Evolutionary conservation across 2,113 vertebrate genomes (phyloP).

Genomic region (Planiliza haematocheilus): DNA sequence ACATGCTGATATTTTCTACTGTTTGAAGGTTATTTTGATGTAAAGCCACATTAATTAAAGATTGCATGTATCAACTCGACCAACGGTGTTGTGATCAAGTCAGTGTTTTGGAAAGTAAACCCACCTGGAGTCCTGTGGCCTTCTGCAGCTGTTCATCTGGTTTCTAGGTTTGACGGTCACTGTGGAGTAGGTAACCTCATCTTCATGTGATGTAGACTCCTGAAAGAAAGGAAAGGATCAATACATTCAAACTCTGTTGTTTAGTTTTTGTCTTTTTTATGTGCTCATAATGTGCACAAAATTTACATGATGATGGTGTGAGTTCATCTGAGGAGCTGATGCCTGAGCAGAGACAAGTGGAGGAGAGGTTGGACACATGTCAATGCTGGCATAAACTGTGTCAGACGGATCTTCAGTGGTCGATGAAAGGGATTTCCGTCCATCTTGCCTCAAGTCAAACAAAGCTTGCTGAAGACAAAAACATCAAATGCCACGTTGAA

Average conservation of each 20-base stretch:
- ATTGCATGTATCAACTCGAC: background rate
- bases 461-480: background rate
- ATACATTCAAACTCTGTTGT: background rate
- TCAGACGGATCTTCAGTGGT: constrained; percentile 3
- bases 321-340: background rate
- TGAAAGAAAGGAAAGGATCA: constrained; percentile 24
- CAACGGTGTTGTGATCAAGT: background rate
- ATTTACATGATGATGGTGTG: constrained; percentile 15
- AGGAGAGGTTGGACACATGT: background rate
- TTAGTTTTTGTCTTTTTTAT: background rate
- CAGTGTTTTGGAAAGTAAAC: constrained; percentile 5
- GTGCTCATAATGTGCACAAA: no score
- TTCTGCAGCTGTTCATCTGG: background rate
- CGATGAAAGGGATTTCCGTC: background rate
- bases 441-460: background rate
- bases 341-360: background rate
- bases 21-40: no score
- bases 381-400: constrained; percentile 51
- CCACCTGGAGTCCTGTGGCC: constrained; percentile 2
- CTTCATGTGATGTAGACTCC: constrained; percentile 6
- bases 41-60: no score
- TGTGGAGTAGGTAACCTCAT: constrained; percentile 58
- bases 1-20: no score
- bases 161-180: constrained; percentile 52
- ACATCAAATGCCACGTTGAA: background rate